These are phyloP conservation scores for Leucania comma DNA, from an alignment of 2,888 invertebrate genomes.

Conservation along the genomic window DNA sequence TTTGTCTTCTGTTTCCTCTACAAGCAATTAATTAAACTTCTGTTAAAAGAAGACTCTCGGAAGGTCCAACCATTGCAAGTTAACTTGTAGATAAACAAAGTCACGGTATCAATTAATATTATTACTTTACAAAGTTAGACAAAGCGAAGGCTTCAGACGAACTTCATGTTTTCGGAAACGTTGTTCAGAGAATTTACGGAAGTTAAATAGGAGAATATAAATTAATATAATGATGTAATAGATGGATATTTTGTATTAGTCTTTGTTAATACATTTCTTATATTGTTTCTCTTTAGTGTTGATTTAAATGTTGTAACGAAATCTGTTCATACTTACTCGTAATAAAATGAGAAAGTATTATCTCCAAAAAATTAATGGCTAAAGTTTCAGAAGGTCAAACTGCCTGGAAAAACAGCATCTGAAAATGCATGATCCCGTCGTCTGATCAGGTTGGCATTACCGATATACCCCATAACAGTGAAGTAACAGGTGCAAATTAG, in stretches of 20 bases:
- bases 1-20: conserved; percentile 18
- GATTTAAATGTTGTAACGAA: neutral
- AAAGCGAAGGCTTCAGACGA: conserved; percentile 30
- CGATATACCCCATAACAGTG: conserved; percentile 25
- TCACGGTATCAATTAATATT: conserved; percentile 40
- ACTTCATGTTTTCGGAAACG: conserved; percentile 28
- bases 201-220: conserved; percentile 12
- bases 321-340: too few relatives aligned
- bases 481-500: conserved; percentile 65
- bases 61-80: conserved; percentile 21
- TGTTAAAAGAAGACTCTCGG: conserved; percentile 15
- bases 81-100: conserved; percentile 25
- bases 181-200: conserved; percentile 19
- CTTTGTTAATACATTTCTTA: conserved; percentile 3
- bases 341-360: too few relatives aligned
- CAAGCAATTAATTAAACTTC: conserved; percentile 43
- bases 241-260: neutral
- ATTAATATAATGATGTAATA: conserved; percentile 5
- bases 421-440: neutral
- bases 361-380: too few relatives aligned
- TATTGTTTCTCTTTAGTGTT: conserved; percentile 5
- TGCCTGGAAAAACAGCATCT: neutral
- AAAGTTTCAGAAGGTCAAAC: neutral
- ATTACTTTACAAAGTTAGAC: conserved; percentile 38
- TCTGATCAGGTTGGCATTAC: conserved; percentile 13